Evolutionary conservation across 1,140 invertebrate species (phyloP).

Genomic region (Diabrotica virgifera): DNA sequence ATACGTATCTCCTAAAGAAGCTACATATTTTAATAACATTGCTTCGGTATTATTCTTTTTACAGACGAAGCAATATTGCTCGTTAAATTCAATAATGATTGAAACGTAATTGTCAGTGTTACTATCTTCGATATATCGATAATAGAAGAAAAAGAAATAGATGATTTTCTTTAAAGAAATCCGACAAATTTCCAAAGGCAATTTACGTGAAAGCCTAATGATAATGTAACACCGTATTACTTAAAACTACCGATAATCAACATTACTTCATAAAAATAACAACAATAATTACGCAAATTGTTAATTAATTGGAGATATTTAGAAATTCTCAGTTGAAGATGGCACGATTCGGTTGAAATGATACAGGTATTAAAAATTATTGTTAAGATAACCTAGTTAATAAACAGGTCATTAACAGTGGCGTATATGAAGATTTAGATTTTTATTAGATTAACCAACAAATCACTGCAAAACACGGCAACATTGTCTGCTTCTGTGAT

Average conservation of each 20-base stretch:
- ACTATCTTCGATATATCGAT: not conserved
- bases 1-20: no score
- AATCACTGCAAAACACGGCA: not conserved
- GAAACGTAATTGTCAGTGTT: not conserved
- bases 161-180: not conserved
- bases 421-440: not conserved
- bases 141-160: constrained; percentile 7
- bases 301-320: constrained; percentile 14
- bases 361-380: constrained; percentile 5
- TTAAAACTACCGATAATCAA: constrained; percentile 14
- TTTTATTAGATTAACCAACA: not conserved
- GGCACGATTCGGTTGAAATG: not conserved
- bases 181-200: not conserved
- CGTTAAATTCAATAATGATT: not conserved
- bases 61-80: no score
- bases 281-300: constrained; percentile 21
- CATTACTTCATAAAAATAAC: constrained; percentile 19
- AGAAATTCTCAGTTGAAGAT: not conserved
- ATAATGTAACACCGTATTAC: constrained; percentile 7
- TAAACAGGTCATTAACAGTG: constrained; percentile 5
- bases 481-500: no score
- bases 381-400: constrained; percentile 10
- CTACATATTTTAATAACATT: no score
- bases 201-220: constrained; percentile 14
- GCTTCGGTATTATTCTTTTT: no score